Evolutionary conservation across 2,888 invertebrate species (phyloP), one percentile per base, ranked within the genome.

Genomic region (Eupelmus urozonus): DNA sequence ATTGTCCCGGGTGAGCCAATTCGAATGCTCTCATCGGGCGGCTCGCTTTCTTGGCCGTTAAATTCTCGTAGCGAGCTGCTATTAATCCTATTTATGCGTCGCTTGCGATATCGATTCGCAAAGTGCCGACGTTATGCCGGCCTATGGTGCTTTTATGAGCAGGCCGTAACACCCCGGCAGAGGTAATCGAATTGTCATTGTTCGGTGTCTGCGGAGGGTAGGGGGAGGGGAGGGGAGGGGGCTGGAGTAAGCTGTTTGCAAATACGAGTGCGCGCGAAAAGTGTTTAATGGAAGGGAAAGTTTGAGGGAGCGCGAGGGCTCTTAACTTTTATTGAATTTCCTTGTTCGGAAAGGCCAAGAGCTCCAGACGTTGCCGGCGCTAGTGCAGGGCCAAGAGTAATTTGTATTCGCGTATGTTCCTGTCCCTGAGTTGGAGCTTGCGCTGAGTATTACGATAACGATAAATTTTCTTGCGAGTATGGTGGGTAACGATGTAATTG

Each of bases 261-360:
- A 79, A 67, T 72, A 67, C 62, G 55, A 42, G n/a, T 16, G 45
- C 18, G 25, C 34, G 45, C 13, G 65, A 25, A 45, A 75, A 70
- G 62, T 59, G 70, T 78, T 78, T 78, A 69, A 70, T 70, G 65
- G 65, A 59, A 65, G 20, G 45, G 40, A 62, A 72, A 66, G 62
- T 63, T 76, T 27, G 23, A 34, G 40, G 20, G 20, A 2, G 45
- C 16, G 45, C 9, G 53, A 40, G 27, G 20, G 59, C 67, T 76
- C 40, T 72, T 49, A 72, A 79, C 71, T 72, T 78, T 79, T 76
- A 79, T 76, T 79, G 72, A 76, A 79, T 71, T 79, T 76, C 34
- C 66, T 42, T 40, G 70, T 75, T 75, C 59, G 59, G 60, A 78
- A 78, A 59, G 40, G 57, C 49, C 74, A 70, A 67, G 63, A 75